Conservation (phyloP, 2,113 vertebrate genomes). For the Hyaena hyaena region DNA sequence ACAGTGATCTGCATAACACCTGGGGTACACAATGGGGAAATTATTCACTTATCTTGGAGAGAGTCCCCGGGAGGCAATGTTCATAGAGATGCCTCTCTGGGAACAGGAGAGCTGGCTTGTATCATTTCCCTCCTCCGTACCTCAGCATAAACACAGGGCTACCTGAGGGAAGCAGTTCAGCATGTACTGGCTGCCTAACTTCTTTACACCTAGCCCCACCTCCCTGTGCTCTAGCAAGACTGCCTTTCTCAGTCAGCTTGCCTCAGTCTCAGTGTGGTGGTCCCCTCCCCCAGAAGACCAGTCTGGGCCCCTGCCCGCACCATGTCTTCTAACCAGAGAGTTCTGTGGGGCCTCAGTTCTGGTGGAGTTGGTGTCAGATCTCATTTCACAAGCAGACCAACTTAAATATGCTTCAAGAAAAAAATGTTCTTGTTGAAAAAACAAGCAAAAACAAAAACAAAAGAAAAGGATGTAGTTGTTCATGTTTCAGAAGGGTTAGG, state of each 20-base stretch:
- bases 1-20: background rate
- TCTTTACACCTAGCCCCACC: background rate
- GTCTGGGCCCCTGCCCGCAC: background rate
- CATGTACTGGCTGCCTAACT: background rate
- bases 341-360: background rate
- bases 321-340: background rate
- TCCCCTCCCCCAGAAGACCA: background rate
- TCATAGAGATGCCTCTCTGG: background rate
- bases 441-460: background rate
- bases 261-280: background rate
- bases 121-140: background rate
- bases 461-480: background rate
- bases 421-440: background rate
- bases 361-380: background rate
- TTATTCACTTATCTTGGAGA: background rate
- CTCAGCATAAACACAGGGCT: background rate
- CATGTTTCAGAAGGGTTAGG: background rate
- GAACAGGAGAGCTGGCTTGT: background rate
- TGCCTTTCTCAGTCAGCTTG: background rate
- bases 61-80: background rate
- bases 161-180: background rate
- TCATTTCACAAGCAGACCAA: background rate
- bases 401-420: background rate
- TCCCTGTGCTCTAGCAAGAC: background rate
- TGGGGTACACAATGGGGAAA: background rate